Conservation (phyloP, 2,113 vertebrate species). For the Lutjanus erythropterus region DNA sequence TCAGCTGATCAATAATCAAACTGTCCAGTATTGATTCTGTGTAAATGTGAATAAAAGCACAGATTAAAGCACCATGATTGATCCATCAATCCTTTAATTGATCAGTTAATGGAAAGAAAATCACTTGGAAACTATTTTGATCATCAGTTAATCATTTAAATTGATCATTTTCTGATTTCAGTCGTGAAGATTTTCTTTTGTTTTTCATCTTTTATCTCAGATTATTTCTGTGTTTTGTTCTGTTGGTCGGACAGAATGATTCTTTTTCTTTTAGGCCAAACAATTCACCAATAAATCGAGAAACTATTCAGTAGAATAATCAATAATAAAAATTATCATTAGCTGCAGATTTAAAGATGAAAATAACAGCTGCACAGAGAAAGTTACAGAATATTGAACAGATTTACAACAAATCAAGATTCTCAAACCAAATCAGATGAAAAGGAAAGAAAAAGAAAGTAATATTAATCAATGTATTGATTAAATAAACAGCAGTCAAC, state of each 20-base stretch:
- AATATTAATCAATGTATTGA: too few relatives aligned
- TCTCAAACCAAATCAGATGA: too few relatives aligned
- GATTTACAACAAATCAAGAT: too few relatives aligned
- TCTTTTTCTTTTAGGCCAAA: background rate
- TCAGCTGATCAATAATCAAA: conserved; percentile 15
- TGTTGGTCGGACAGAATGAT: too few relatives aligned
- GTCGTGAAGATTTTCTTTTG: background rate
- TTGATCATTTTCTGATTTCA: background rate
- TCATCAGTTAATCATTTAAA: background rate
- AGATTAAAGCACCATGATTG: too few relatives aligned
- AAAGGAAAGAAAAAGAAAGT: too few relatives aligned
- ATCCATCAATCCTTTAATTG: too few relatives aligned
- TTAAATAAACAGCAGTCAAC: too few relatives aligned
- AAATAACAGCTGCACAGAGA: too few relatives aligned
- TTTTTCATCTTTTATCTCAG: background rate
- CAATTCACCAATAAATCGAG: background rate
- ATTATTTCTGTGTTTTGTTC: background rate
- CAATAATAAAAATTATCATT: background rate
- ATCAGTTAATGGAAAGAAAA: background rate
- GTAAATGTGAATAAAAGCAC: too few relatives aligned
- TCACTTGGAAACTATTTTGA: background rate
- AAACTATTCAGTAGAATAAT: background rate
- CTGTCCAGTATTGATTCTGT: background rate
- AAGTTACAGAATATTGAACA: too few relatives aligned
- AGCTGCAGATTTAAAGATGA: too few relatives aligned